These are phyloP conservation scores for Perca flavescens DNA, from an alignment of 2,113 vertebrate genomes.

Conservation along the genomic window DNA sequence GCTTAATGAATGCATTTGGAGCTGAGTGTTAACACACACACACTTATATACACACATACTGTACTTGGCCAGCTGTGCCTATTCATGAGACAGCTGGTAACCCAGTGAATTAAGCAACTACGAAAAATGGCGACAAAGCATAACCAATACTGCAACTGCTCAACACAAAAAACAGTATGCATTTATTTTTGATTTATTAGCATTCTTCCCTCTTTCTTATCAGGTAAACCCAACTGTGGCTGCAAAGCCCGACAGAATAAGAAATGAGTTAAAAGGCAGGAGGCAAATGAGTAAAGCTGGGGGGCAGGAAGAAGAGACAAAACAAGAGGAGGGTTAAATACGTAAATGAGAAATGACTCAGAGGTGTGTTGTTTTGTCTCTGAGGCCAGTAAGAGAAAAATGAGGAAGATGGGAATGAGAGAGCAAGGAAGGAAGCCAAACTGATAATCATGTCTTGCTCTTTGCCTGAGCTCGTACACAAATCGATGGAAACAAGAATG, in stretches of 20 bases:
- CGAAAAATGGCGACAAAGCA: conserved; percentile 17
- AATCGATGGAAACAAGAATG: conserved; percentile 18
- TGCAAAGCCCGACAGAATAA: conserved; percentile 14
- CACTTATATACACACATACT: not conserved
- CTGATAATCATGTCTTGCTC: conserved; percentile 21
- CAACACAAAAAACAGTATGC: conserved; percentile 15
- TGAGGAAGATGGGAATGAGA: conserved; percentile 31
- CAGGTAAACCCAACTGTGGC: conserved; percentile 23
- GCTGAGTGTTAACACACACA: not conserved
- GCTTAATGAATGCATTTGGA: conserved; percentile 16
- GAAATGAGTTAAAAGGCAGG: conserved; percentile 30
- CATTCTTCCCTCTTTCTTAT: not conserved
- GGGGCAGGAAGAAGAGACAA: conserved; percentile 5
- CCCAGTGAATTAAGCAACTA: conserved; percentile 14
- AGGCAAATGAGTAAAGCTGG: conserved; percentile 20
- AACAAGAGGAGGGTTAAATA: conserved; percentile 23
- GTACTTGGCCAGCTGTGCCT: conserved; percentile 9
- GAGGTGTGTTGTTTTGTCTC: conserved; percentile 32
- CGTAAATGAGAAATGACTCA: conserved; percentile 41
- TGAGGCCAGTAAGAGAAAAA: conserved; percentile 29
- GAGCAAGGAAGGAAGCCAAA: conserved; percentile 24
- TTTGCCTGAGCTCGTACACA: conserved; percentile 6
- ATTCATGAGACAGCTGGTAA: conserved; percentile 22
- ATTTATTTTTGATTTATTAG: conserved; percentile 15
- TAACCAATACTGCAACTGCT: conserved; percentile 4